Base-by-base conservation (phyloP, 1,140 invertebrate species). In the Dermatophagoides farinae region DNA sequence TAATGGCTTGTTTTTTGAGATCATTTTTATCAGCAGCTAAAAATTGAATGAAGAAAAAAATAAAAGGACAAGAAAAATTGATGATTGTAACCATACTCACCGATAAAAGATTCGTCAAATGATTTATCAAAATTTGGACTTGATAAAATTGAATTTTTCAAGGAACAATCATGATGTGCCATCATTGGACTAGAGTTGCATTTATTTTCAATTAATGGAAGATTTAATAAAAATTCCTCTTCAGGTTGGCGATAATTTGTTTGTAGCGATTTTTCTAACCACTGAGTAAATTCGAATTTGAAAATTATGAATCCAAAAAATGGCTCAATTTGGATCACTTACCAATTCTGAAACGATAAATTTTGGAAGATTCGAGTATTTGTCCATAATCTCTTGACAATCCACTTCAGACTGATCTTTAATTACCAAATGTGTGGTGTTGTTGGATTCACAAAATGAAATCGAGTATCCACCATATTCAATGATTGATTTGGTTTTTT, bases 181-280 rank as follows among this genome's bases (percentile, higher is more conserved):
- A 5, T 55, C 23, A 23, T 25, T 23, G 25, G 25, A 55, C 4
- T 55, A 44, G 5, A 6, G 6, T 4, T 12, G 4, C 6, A n/a
- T 23, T 23, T 53, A 16, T 54, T 37, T 20, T 64, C 16, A n/a
- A 25, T 46, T 64, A 41, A 11, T 25, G 53, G 53, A n/a, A 55
- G 14, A n/a, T 55, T 55, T 23, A 55, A 6, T 38, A n/a, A 25
- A 23, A 8, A 49, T 16, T 12, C 14, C 1, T 43, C 82, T 71
- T 96, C 91, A 68, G 86, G 81, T 46, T 87, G 85, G 70, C 88
- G 87, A 64, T 83, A 85, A 67, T 90, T 85, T 75, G 95, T 92
- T 73, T 97, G 90, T 55, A 97, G 86, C 44, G 88, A 89, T 0
- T 82, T 84, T 90, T 91, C 96, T 74, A 97, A 97, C 92, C 92